Evolutionary conservation across 92 coral and sea anemone genomes (phyloP).

Genomic region (Porites divaricata): DNA sequence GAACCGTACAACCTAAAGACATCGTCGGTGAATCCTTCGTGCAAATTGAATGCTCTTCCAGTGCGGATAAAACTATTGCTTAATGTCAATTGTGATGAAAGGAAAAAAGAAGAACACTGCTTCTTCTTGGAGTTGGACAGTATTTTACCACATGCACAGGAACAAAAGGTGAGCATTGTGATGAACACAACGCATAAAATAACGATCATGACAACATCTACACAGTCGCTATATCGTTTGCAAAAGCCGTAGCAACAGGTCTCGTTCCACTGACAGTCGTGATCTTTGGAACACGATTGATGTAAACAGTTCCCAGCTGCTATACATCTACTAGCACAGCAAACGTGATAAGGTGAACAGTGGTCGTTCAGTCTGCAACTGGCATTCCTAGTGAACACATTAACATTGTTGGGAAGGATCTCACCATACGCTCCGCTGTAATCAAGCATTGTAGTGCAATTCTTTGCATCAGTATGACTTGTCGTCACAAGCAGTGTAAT

Average conservation of each 20-base stretch:
- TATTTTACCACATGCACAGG: not conserved
- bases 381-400: not conserved
- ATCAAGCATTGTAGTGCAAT: not conserved
- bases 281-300: not conserved
- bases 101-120: not conserved
- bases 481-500: not conserved
- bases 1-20: not conserved
- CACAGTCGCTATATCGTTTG: not conserved
- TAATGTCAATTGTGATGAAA: not conserved
- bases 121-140: not conserved
- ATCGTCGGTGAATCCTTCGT: not conserved
- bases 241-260: conserved; percentile 14
- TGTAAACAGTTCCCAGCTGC: conserved; percentile 1
- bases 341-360: conserved; percentile 2
- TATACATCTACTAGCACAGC: conserved; percentile 15
- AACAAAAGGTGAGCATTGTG: not conserved
- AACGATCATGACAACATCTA: not conserved
- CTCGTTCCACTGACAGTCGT: conserved; percentile 20
- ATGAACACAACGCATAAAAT: not conserved
- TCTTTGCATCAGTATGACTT: not conserved
- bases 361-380: not conserved
- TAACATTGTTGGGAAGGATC: not conserved
- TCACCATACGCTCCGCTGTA: not conserved
- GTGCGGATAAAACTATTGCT: not conserved
- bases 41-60: not conserved